Conservation (phyloP, 2,113 vertebrate genomes). For the Tringa solitaria region DNA sequence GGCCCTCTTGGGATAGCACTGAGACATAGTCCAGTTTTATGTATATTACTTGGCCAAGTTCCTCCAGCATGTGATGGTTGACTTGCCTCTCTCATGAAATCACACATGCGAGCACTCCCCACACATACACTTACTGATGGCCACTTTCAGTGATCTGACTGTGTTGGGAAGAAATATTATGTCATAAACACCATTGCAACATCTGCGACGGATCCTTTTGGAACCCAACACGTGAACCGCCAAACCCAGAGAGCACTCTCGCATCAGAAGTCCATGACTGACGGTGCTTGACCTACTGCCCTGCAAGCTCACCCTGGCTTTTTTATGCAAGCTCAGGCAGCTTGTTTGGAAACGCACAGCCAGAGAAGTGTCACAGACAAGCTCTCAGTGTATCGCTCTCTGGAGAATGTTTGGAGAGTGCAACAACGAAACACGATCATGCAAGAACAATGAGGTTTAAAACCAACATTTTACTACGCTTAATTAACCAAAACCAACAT, state of each 20-base stretch:
- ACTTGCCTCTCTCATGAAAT: conserved; percentile 77
- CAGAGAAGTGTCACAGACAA: conserved; percentile 47
- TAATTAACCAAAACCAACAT: conserved; percentile 43
- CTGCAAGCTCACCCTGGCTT: neutral
- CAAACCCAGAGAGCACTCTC: conserved; percentile 23
- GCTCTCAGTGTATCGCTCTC: conserved; percentile 41
- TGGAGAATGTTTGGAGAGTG: conserved; percentile 26
- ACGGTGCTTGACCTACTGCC: conserved; percentile 16
- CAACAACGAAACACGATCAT: conserved; percentile 1
- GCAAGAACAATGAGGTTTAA: conserved; percentile 13
- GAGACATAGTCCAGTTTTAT: conserved; percentile 57
- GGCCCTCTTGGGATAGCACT: conserved; percentile 61
- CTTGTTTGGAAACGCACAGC: neutral
- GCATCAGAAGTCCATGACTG: conserved; percentile 16
- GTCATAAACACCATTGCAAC: conserved; percentile 67
- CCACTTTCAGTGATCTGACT: conserved; percentile 68
- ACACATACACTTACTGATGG: conserved; percentile 42
- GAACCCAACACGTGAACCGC: neutral
- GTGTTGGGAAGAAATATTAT: conserved; percentile 61
- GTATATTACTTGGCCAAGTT: conserved; percentile 72
- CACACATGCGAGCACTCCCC: conserved; percentile 51
- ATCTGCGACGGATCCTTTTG: conserved; percentile 58
- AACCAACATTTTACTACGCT: neutral
- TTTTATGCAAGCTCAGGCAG: neutral
- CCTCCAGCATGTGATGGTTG: conserved; percentile 71